Conservation (phyloP, 1,140 invertebrate genomes). For the Epicauta chinensis region DNA sequence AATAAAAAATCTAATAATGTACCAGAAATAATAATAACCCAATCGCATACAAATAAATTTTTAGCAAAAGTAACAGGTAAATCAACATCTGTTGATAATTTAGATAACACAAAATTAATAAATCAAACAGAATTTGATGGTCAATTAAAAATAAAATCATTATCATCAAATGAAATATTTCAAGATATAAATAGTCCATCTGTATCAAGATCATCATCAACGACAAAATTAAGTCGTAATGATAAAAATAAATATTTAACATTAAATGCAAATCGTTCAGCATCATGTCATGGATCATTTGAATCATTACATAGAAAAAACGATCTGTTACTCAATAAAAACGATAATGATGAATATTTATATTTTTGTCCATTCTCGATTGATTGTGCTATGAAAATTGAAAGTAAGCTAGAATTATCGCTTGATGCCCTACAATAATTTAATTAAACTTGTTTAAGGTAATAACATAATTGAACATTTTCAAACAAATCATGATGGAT, state of each 20-base stretch:
- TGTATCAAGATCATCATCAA: slow-evolving; percentile 29
- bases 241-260: slow-evolving; percentile 21
- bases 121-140: too few species aligned
- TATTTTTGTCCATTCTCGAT: slow-evolving; percentile 15
- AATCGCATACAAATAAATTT: slow-evolving; percentile 42
- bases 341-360: slow-evolving; percentile 12
- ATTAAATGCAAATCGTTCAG: slow-evolving; percentile 16
- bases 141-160: slow-evolving; percentile 36
- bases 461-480: slow-evolving; percentile 32
- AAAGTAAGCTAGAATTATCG: slow-evolving; percentile 10
- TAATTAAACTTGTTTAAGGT: slow-evolving; percentile 20
- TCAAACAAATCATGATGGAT: slow-evolving; percentile 31
- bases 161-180: slow-evolving; percentile 40
- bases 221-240: slow-evolving; percentile 20
- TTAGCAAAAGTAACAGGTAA: slow-evolving; percentile 43
- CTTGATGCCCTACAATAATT: background rate
- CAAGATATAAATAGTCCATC: slow-evolving; percentile 22
- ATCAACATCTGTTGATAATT: slow-evolving; percentile 42
- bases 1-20: slow-evolving; percentile 27
- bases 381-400: slow-evolving; percentile 11
- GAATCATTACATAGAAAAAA: slow-evolving; percentile 26
- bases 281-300: slow-evolving; percentile 34
- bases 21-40: slow-evolving; percentile 35
- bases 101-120: slow-evolving; percentile 25
- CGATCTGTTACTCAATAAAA: too few species aligned